These are phyloP conservation scores for Acleris emargana DNA, from an alignment of 2,888 invertebrate species.

Conservation along the genomic window DNA sequence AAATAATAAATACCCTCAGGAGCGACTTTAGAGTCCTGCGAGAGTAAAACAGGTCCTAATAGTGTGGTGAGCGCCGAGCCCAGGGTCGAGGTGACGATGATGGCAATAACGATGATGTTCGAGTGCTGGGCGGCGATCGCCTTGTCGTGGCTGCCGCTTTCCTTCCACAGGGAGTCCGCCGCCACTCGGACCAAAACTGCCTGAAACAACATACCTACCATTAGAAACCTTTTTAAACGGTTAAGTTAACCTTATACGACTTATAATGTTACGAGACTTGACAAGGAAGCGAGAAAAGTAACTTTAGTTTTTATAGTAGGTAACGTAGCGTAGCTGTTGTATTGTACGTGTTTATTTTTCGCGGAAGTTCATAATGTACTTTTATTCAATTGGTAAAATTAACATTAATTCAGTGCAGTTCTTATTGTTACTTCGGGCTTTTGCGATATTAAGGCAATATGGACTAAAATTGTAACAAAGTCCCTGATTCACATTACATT, in stretches of 20 bases:
- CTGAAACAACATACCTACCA: constrained; percentile 50
- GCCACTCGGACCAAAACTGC: constrained; percentile 76
- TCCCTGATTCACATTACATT: no score
- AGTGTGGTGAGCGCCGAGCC: constrained; percentile 69
- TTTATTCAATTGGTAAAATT: no score
- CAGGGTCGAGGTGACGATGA: constrained; percentile 69
- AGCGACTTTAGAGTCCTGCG: constrained; percentile 65
- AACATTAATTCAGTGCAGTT: no score
- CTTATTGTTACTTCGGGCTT: no score
- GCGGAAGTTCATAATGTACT: no score
- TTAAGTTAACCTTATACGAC: neutral
- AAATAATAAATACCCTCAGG: constrained; percentile 63
- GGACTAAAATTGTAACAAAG: no score
- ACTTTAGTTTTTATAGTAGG: no score
- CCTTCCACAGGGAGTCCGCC: constrained; percentile 68
- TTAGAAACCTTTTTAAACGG: neutral
- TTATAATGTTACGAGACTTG: no score
- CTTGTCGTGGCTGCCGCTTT: constrained; percentile 60
- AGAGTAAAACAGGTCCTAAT: constrained; percentile 72
- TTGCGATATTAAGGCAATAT: no score
- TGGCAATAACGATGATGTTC: constrained; percentile 78
- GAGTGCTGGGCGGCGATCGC: constrained; percentile 68
- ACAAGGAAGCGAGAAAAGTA: no score
- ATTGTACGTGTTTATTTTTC: no score
- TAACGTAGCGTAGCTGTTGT: no score